Evolutionary conservation across 2,113 vertebrate species (phyloP), one percentile per base, ranked within the genome.

Genomic region (Antechinus flavipes): DNA sequence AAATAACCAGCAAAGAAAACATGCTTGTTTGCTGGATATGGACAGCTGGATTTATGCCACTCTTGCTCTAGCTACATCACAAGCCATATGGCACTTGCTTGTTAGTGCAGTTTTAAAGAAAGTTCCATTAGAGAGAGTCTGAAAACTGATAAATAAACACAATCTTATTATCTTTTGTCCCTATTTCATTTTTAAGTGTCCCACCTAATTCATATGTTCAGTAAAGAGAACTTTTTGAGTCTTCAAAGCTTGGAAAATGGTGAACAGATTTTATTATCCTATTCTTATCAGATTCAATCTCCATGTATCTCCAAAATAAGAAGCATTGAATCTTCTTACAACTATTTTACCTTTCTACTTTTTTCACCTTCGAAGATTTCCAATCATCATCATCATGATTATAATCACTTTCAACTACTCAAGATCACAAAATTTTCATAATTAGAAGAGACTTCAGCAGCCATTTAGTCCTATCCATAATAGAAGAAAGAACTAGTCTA

Each of bases 11-110:
- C 94, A 97, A 97, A 95, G 98, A 96, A 98, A 96, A 97, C 94
- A 97, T 96, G 96, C 96, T 95, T 96, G 96, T 97, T 56, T 96
- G 95, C 96, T 94, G 94, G 94, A 98, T 98, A 98, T 94, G 97
- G 95, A 98, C 54, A 95, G 97, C 96, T 98, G 97, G 94, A 97
- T 98, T 98, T 97, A 54, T 95, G 98, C 90, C 96, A 97, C 61
- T 98, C 96, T 95, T 98, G 91, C 90, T 97, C 91, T 93, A 92
- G 96, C 97, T 98, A 91, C 90, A 90, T 97, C 97, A 49, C 90
- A 95, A 94, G 96, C 93, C 92, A 98, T 96, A 98, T 54, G 54
- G 47, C 0, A 0, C 91, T 54, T 96, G 94, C 96, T 97, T 96
- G 91, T 93, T 94, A 94, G 95, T 94, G 94, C 93, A 95, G 90